A percentile compares a stretch with the other conserved stretches of the same genome.
phyloP scores from a whole-genome alignment of 1,140 invertebrate genomes.

The Maniola jurtina region DNA sequence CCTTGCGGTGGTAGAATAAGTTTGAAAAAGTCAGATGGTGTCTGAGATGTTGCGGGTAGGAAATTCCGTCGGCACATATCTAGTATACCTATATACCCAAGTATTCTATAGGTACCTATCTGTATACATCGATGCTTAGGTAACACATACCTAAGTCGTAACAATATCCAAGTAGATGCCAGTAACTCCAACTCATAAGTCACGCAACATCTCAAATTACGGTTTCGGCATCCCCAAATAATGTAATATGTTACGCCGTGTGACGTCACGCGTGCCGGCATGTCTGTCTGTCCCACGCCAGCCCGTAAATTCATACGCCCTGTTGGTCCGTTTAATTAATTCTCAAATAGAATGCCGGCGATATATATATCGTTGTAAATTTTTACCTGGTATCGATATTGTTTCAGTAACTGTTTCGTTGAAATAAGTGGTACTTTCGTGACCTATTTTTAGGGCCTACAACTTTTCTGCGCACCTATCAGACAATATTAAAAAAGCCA shows the following conservation, averaged over 20 bases:
- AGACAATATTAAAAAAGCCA: too few species aligned
- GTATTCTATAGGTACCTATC: too few species aligned
- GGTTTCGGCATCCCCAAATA: slow-evolving; percentile 50
- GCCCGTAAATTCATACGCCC: slow-evolving; percentile 64
- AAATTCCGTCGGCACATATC: too few species aligned
- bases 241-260: slow-evolving; percentile 64
- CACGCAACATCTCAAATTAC: slow-evolving; percentile 25
- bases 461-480: too few species aligned
- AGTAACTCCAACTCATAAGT: slow-evolving; percentile 7
- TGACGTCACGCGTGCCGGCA: slow-evolving; percentile 65
- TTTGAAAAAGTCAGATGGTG: too few species aligned
- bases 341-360: slow-evolving; percentile 57
- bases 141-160: background rate
- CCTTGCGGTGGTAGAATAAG: too few species aligned
- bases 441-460: background rate
- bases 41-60: too few species aligned
- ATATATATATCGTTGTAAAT: slow-evolving; percentile 41
- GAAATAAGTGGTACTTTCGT: background rate
- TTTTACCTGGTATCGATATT: slow-evolving; percentile 3
- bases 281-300: slow-evolving; percentile 52
- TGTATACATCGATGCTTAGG: too few species aligned
- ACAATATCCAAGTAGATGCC: background rate
- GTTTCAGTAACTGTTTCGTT: background rate
- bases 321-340: slow-evolving; percentile 72
- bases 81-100: too few species aligned